Conservation (phyloP, 1,140 invertebrate genomes). For the Pseudomyrmex flavicornis region DNA sequence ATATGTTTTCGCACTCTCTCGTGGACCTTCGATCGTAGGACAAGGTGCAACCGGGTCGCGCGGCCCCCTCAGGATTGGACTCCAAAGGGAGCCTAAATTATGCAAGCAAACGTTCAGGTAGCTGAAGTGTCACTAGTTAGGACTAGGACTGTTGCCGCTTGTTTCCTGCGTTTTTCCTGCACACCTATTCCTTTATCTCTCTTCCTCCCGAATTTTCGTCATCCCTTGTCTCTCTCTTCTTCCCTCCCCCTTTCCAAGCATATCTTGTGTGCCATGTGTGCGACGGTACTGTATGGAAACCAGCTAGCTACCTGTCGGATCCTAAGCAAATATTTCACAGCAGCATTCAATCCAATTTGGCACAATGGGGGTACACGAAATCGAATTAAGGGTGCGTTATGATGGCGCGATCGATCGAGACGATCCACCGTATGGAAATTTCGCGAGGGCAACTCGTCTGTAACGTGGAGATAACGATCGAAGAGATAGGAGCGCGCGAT, state of each 20-base stretch:
- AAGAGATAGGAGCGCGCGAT: neutral
- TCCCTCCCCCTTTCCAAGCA: neutral
- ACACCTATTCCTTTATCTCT: neutral
- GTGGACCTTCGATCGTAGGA: slow-evolving; percentile 45
- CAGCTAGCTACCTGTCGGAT: slow-evolving; percentile 64
- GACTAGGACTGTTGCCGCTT: slow-evolving; percentile 31
- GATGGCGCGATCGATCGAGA: slow-evolving; percentile 66
- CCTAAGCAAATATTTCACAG: slow-evolving; percentile 79
- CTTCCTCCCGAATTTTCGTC: neutral
- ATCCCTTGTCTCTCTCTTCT: neutral
- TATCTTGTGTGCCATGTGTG: neutral
- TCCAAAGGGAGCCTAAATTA: slow-evolving; percentile 67
- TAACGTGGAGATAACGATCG: slow-evolving; percentile 5
- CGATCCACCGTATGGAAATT: neutral
- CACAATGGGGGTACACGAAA: slow-evolving; percentile 71
- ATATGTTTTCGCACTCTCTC: slow-evolving; percentile 77
- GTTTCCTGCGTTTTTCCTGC: slow-evolving; percentile 9
- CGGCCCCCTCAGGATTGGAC: slow-evolving; percentile 9
- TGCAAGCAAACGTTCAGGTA: slow-evolving; percentile 74
- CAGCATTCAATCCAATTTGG: slow-evolving; percentile 76
- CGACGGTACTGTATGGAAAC: slow-evolving; percentile 24
- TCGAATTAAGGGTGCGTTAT: slow-evolving; percentile 76
- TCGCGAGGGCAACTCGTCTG: neutral
- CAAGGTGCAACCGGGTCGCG: slow-evolving; percentile 63
- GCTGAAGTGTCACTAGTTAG: slow-evolving; percentile 61